These are phyloP conservation scores for Bombus pascuorum DNA, from an alignment of 1,140 invertebrate genomes.

Conservation along the genomic window DNA sequence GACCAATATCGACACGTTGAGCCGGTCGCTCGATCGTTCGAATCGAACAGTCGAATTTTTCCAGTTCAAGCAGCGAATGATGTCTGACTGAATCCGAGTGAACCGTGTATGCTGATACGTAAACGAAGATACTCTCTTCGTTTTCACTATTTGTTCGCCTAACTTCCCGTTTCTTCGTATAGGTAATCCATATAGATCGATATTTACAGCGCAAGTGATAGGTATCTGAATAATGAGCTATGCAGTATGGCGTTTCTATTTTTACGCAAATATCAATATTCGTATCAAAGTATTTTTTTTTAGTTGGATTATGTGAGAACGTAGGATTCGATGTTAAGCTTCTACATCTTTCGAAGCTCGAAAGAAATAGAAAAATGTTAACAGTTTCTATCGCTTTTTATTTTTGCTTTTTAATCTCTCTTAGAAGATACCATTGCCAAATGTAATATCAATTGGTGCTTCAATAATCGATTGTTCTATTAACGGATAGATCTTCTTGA, in stretches of 20 bases:
- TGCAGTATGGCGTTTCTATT: background rate
- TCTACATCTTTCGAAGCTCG: too few relatives aligned
- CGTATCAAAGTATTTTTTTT: background rate
- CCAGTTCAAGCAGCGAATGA: background rate
- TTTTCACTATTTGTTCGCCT: background rate
- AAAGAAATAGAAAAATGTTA: background rate
- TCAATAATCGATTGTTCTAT: too few relatives aligned
- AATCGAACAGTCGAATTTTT: too few relatives aligned
- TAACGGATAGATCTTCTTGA: too few relatives aligned
- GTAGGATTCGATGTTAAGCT: too few relatives aligned
- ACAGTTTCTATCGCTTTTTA: too few relatives aligned
- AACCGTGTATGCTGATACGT: background rate
- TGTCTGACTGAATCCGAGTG: background rate
- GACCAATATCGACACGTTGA: slow-evolving; percentile 48
- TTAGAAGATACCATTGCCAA: too few relatives aligned
- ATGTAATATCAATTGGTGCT: too few relatives aligned
- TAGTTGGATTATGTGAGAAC: background rate
- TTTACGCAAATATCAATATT: too few relatives aligned
- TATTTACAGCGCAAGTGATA: background rate
- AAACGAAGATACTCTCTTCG: background rate
- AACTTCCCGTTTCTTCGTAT: background rate
- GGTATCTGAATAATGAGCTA: background rate
- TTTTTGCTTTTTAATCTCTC: too few relatives aligned
- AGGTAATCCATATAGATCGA: background rate
- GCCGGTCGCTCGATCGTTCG: slow-evolving; percentile 8